These are phyloP conservation scores for Scolopax rusticola DNA, from an alignment of 2,797 vertebrate genomes.

Conservation along the genomic window DNA sequence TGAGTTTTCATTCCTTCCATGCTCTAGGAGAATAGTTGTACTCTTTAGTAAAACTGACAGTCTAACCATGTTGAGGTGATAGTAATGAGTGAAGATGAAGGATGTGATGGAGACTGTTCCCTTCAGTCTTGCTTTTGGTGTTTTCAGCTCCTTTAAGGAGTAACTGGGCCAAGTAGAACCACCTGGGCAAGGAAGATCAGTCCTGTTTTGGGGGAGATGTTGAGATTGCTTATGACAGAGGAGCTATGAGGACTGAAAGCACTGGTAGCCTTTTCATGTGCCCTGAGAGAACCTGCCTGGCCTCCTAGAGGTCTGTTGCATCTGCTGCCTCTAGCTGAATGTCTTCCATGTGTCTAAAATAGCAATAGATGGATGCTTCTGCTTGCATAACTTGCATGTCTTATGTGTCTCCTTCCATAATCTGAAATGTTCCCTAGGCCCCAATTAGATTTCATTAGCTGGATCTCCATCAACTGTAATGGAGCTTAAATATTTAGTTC, in stretches of 20 bases:
- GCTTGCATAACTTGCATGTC: neutral
- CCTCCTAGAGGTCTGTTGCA: accelerated
- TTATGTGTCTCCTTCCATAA: neutral
- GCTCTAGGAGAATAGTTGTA: neutral
- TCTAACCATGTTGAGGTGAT: neutral
- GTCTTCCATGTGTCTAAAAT: neutral
- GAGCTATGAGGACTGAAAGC: neutral
- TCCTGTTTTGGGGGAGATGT: neutral
- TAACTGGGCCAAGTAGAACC: neutral
- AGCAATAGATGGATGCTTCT: neutral
- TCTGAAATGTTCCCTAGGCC: neutral
- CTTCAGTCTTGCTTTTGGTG: neutral
- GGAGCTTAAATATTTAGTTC: neutral
- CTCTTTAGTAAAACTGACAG: neutral
- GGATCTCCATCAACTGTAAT: neutral
- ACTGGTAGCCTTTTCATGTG: neutral
- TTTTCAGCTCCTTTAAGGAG: neutral
- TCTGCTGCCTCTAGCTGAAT: neutral
- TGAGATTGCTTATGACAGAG: neutral
- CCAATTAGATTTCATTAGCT: neutral
- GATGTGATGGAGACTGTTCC: neutral
- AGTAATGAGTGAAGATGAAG: neutral
- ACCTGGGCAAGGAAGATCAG: neutral
- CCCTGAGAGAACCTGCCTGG: neutral
- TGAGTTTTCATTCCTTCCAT: neutral